Evolutionary conservation across 2,797 vertebrate genomes (phyloP), one percentile per base, ranked within the genome.

Genomic region (Darevskia nairensis): DNA sequence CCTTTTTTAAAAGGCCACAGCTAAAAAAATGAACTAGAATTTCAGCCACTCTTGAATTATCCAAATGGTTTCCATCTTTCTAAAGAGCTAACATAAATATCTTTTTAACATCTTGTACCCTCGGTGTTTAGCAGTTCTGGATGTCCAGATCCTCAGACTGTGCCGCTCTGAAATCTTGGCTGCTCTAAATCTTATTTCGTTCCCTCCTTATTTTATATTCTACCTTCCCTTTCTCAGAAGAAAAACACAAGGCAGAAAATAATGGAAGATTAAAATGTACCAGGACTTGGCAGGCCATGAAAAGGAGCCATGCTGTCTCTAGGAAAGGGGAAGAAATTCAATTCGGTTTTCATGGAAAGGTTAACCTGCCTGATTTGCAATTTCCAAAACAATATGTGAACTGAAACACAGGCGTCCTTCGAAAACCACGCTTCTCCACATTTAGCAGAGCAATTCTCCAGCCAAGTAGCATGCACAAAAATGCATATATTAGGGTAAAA

Each of bases 31-130:
- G 11, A 75, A 50, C 25, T 4, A 35, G 21, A 64, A 64, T 64
- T 29, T 6, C n/a, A 71, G 27, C 29, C 55, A 61, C 27, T 86
- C 10, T 8, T 55, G n/a, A 13, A 15, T n/a, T 87, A 85, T 64
- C 32, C 41, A 82, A 69, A 77, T 0, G 0, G 3, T 41, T 64
- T 72, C 50, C 44, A 64, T 21, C 19, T 81, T 61, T 55, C 4
- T 81, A 44, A 35, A 82, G n/a, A 46, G 27, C 27, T 1, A 17
- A 69, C 32, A 32, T n/a, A 79, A 79, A 80, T 86, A n/a, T 59
- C 32, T 86, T 41, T 64, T 41, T 64, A 86, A 79, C 76, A 69
- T 68, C 76, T 86, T 55, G 44, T 86, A 71, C 46, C 29, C 44
- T 68, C 64, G 3, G 66, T 27, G 32, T 7, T 69, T 77, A 68